Conservation (phyloP, 2,888 invertebrate species). For the Caenorhabditis macrosperma region DNA sequence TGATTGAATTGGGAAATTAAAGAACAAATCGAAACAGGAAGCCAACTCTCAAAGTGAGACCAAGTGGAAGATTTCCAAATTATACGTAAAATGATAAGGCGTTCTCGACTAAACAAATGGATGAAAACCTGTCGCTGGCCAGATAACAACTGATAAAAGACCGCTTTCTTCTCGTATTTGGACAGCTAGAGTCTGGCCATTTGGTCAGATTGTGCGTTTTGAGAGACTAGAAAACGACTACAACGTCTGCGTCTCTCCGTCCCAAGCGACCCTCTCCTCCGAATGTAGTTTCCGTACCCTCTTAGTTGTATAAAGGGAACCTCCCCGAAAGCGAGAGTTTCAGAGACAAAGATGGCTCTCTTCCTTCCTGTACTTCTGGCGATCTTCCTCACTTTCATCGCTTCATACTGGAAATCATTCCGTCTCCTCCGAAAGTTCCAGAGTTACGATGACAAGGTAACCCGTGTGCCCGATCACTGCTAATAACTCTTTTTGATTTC, state of each 20-base stretch:
- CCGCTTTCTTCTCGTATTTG: too few species aligned
- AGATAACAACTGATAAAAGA: neutral
- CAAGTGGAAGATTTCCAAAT: neutral
- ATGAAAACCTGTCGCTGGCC: neutral
- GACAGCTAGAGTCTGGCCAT: slow-evolving; percentile 9
- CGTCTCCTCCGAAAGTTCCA: slow-evolving; percentile 7
- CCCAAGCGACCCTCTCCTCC: neutral
- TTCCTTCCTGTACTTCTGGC: slow-evolving; percentile 10
- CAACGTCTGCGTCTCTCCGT: neutral
- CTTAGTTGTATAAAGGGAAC: neutral
- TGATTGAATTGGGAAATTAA: neutral
- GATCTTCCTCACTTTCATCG: slow-evolving; percentile 3
- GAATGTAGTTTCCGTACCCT: neutral
- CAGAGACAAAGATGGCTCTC: slow-evolving; percentile 14
- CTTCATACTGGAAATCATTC: slow-evolving; percentile 15
- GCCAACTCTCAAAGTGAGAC: neutral
- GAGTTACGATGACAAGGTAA: slow-evolving; percentile 26
- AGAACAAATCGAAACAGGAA: neutral
- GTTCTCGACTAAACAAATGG: neutral
- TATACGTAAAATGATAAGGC: neutral
- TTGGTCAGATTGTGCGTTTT: neutral
- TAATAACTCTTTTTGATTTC: neutral
- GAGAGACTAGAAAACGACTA: neutral
- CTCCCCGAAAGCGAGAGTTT: neutral
- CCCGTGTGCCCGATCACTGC: neutral